A percentile compares a stretch with the other conserved stretches of the same genome.
phyloP scores from a whole-genome alignment of 2,797 vertebrate genomes.

The Pogoniulus pusillus region DNA sequence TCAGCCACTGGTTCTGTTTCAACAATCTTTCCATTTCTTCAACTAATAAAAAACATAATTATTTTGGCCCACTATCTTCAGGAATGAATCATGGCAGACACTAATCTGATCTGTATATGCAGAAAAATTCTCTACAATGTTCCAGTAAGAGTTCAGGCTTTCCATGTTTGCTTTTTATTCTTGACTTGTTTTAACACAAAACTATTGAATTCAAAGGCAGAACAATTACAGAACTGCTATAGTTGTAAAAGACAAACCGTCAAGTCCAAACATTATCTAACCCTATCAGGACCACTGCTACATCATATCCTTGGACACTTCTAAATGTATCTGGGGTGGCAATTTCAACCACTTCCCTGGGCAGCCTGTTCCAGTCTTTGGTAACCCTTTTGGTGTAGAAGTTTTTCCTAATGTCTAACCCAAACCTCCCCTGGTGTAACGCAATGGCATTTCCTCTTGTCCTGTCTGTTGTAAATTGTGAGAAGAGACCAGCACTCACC shows the following conservation, averaged over 20 bases:
- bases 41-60: accelerated
- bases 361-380: not conserved
- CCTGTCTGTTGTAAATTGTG: no score
- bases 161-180: not conserved
- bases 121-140: not conserved
- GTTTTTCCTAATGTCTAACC: no score
- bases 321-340: not conserved
- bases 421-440: no score
- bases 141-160: not conserved
- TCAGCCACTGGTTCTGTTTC: not conserved
- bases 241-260: not conserved
- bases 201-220: not conserved
- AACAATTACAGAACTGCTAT: not conserved
- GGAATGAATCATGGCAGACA: not conserved
- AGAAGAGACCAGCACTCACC: no score
- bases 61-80: not conserved
- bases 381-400: no score
- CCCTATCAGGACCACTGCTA: not conserved
- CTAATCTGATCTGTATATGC: not conserved
- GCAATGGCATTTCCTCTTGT: no score
- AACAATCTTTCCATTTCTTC: not conserved
- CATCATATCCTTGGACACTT: not conserved
- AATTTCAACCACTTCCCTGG: not conserved
- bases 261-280: not conserved
- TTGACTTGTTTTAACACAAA: not conserved